Conservation (phyloP, 2,797 vertebrate species). For the Columba guinea region DNA sequence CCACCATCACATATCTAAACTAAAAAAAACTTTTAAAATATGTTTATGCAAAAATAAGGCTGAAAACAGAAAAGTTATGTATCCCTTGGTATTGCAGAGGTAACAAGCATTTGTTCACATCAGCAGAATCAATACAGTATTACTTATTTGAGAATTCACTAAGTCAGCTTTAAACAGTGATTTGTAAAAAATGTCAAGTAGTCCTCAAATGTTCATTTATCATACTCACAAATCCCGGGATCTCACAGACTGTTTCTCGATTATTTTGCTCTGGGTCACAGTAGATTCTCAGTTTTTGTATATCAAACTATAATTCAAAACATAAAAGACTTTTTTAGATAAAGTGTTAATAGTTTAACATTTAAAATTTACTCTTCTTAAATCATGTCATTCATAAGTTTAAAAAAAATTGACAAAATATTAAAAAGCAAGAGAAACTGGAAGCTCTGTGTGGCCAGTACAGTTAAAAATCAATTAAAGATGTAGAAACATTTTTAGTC, state of each 20-base stretch:
- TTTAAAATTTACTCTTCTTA: not conserved
- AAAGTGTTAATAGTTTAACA: not conserved
- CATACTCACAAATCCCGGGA: conserved; percentile 94
- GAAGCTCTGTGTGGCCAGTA: not conserved
- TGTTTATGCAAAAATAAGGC: not conserved
- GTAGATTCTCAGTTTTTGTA: conserved; percentile 97
- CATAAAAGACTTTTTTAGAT: not conserved
- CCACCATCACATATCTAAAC: not conserved
- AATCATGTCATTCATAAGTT: not conserved
- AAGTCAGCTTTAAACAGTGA: not conserved
- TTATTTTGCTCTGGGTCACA: conserved; percentile 96
- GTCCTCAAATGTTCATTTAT: not conserved
- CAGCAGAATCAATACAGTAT: not conserved
- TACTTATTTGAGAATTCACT: not conserved
- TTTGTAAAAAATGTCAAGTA: not conserved
- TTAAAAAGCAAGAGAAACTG: not conserved
- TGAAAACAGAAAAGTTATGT: not conserved
- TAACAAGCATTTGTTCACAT: not conserved
- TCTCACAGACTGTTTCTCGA: conserved; percentile 94
- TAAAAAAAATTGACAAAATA: not conserved
- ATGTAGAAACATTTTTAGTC: not conserved
- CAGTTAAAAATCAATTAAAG: not conserved
- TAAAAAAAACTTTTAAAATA: not conserved
- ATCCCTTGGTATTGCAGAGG: not conserved
- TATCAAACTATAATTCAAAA: conserved; percentile 87